A percentile compares a stretch with the other conserved stretches of the same genome.
Evolutionary conservation across 2,888 invertebrate genomes (phyloP).

Genomic region (Lasioglossum lativentre): DNA sequence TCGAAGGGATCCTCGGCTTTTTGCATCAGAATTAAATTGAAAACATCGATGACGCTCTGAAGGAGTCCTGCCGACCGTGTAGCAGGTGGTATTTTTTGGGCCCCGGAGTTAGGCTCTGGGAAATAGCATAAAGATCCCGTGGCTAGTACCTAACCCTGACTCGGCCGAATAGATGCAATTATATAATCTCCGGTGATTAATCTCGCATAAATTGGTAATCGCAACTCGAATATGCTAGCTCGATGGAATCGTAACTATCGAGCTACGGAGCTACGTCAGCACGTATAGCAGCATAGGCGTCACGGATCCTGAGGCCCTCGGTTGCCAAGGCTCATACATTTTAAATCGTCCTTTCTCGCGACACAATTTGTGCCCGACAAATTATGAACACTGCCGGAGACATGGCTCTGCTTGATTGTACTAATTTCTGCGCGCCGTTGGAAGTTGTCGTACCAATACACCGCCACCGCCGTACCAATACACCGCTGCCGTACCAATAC

Average conservation of each 20-base stretch:
- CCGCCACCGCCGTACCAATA: background rate
- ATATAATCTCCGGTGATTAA: background rate
- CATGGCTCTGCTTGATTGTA: slow-evolving; percentile 46
- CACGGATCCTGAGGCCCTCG: slow-evolving; percentile 48
- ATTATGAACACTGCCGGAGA: slow-evolving; percentile 57
- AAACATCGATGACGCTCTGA: slow-evolving; percentile 37
- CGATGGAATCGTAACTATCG: slow-evolving; percentile 33
- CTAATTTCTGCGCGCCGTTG: slow-evolving; percentile 30
- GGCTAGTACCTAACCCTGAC: too few species aligned
- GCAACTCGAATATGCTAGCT: slow-evolving; percentile 47
- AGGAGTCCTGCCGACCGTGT: slow-evolving; percentile 22
- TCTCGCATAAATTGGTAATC: slow-evolving; percentile 61
- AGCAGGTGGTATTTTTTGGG: slow-evolving; percentile 24
- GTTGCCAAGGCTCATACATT: slow-evolving; percentile 65
- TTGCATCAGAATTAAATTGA: slow-evolving; percentile 44
- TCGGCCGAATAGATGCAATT: background rate
- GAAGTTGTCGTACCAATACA: background rate
- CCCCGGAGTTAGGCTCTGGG: background rate
- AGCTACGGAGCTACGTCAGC: slow-evolving; percentile 1
- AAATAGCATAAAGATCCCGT: too few species aligned
- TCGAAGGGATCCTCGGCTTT: slow-evolving; percentile 18
- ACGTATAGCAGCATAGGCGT: slow-evolving; percentile 21
- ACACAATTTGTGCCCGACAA: slow-evolving; percentile 65
- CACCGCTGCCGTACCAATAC: too few species aligned
- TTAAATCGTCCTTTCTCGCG: slow-evolving; percentile 65